Evolutionary conservation across 2,888 invertebrate species (phyloP).

Genomic region (Horisme vitalbata): DNA sequence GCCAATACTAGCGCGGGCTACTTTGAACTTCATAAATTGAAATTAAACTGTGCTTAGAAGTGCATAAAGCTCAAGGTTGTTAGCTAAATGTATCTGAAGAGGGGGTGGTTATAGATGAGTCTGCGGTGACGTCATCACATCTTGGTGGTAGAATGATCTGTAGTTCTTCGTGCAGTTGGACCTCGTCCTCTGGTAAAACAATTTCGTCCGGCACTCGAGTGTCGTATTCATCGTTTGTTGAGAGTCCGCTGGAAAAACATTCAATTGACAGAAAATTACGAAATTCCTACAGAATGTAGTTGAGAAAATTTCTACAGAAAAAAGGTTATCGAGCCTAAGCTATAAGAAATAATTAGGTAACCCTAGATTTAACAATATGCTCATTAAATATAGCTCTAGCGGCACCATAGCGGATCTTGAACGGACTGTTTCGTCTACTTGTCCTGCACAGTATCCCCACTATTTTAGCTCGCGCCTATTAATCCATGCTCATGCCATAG

Average conservation of each 20-base stretch:
- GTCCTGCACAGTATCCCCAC: too few species aligned
- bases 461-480: too few species aligned
- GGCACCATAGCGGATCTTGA: too few species aligned
- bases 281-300: too few species aligned
- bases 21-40: constrained; percentile 39
- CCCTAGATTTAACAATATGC: too few species aligned
- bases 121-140: constrained; percentile 62
- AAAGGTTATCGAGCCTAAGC: too few species aligned
- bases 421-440: too few species aligned
- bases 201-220: constrained; percentile 52
- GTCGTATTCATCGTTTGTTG: constrained; percentile 58
- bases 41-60: constrained; percentile 6
- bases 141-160: constrained; percentile 73
- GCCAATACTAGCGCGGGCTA: constrained; percentile 29
- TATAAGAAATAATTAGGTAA: too few species aligned
- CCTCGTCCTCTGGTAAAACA: constrained; percentile 64
- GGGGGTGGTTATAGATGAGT: constrained; percentile 49
- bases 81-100: constrained; percentile 39
- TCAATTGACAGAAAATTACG: too few species aligned
- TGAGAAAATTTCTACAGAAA: too few species aligned
- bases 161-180: constrained; percentile 64
- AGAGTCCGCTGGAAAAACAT: constrained; percentile 40
- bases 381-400: too few species aligned
- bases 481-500: too few species aligned
- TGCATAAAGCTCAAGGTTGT: constrained; percentile 9